Evolutionary conservation across 2,797 vertebrate species (phyloP), one percentile per base, ranked within the genome.

Genomic region (Ispidina lecontei): DNA sequence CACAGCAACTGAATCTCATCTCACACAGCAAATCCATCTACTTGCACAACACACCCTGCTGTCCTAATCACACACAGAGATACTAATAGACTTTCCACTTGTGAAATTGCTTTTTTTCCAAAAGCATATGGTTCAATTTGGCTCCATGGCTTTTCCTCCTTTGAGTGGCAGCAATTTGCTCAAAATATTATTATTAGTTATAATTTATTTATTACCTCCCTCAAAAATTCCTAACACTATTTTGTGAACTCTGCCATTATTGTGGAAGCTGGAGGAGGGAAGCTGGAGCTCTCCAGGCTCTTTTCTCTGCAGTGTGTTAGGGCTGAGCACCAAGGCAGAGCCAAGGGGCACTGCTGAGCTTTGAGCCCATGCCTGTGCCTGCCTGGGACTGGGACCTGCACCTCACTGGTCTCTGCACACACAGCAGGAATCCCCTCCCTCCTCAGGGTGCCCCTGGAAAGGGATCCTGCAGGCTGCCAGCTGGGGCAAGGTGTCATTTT

Each of bases 151-250:
- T 96, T 95, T 92, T 88, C 75, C 86, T 92, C 73, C 33, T 91
- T 73, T 73, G 93, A 91, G 63, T 91, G 79, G 84, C 76, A 93
- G 49, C 64, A 92, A 92, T 92, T 95, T 91, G 55, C 31, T 91
- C 41, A 91, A 93, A 95, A 91, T 79, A 90, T 89, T 90, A 80
- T 93, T 91, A 95, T 94, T 92, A 84, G 58, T 89, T 91, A 78
- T 95, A 89, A 95, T 95, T 94, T 93, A 94, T 84, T 95, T 93
- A 95, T 91, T 88, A 83, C 51, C 73, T 70, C 47, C 54, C 73
- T 72, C 70, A 91, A 94, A 93, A 94, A 90, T 87, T 74, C 46
- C 49, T 87, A 90, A 70, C 84, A 83, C 85, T 78, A 75, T 71
- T 69, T 86, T 94, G 69, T 91, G 84, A 94, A 91, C 91, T 89